Evolutionary conservation across 1,140 invertebrate genomes (phyloP).

Genomic region (Pseudachorutes palmiensis): DNA sequence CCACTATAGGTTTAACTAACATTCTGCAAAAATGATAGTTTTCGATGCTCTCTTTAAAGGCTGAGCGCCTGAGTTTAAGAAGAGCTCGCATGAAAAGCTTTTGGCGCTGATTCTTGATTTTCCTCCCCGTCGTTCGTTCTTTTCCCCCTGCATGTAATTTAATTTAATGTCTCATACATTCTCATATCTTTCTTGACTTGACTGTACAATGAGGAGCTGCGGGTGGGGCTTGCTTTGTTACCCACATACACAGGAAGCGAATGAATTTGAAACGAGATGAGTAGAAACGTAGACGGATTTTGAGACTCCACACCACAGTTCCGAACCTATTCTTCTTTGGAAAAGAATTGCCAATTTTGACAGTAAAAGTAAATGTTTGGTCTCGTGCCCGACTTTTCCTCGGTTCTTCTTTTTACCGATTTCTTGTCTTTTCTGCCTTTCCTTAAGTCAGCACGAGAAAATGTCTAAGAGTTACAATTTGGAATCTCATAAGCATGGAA

Average conservation of each 20-base stretch:
- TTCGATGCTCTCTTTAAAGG: neutral
- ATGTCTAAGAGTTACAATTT: too few species aligned
- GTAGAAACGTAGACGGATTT: too few species aligned
- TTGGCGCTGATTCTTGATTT: neutral
- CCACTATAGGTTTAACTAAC: too few species aligned
- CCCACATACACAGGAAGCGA: neutral
- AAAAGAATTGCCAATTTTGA: neutral
- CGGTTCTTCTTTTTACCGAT: neutral
- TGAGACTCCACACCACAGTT: too few species aligned
- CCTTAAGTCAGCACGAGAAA: too few species aligned
- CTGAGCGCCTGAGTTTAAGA: too few species aligned
- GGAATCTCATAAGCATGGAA: too few species aligned
- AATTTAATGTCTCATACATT: constrained; percentile 1
- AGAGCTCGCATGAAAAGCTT: too few species aligned
- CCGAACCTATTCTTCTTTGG: too few species aligned
- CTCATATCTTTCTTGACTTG: constrained; percentile 2
- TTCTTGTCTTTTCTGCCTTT: too few species aligned
- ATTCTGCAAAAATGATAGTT: neutral
- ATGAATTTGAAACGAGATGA: neutral
- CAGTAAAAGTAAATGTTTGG: constrained; percentile 2
- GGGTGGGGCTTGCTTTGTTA: neutral
- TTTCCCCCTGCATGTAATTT: neutral
- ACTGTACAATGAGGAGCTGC: too few species aligned
- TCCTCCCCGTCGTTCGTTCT: too few species aligned
- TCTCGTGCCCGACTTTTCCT: neutral